phyloP scores from a whole-genome alignment of 2,888 invertebrate genomes.

The Drosophila buzzatii region DNA sequence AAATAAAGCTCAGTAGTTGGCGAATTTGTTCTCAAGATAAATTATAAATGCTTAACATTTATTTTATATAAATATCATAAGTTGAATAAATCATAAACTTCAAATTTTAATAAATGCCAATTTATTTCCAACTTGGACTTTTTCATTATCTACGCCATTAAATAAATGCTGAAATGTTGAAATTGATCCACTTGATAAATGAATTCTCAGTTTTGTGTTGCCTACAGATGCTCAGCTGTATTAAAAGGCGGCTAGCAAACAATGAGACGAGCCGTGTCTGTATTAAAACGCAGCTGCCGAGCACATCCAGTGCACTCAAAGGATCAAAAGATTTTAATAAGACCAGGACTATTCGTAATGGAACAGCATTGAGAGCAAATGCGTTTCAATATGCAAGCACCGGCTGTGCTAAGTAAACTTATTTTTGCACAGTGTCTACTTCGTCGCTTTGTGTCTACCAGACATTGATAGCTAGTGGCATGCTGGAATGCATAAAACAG shows the following conservation, averaged over 20 bases:
- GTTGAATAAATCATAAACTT: no score
- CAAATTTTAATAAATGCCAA: neutral
- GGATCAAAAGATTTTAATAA: constrained; percentile 21
- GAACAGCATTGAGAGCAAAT: constrained; percentile 1
- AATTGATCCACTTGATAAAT: neutral
- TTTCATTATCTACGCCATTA: no score
- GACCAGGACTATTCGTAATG: constrained; percentile 5
- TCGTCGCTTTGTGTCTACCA: constrained; percentile 3
- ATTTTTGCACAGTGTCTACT: constrained; percentile 1
- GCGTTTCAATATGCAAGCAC: constrained; percentile 17
- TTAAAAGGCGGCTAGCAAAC: neutral
- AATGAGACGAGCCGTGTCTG: neutral
- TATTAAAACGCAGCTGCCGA: neutral
- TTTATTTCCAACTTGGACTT: neutral
- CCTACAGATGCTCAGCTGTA: neutral
- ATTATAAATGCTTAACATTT: no score
- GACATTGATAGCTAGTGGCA: constrained; percentile 17
- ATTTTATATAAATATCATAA: no score
- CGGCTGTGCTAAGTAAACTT: constrained; percentile 8
- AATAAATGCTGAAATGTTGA: no score
- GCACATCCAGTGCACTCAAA: constrained; percentile 3
- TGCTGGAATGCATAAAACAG: constrained; percentile 7
- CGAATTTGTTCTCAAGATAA: neutral
- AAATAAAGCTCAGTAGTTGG: neutral
- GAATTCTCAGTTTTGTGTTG: neutral